Base-by-base conservation (phyloP, 2,113 vertebrate genomes). In the Aspiorhynchus laticeps region DNA sequence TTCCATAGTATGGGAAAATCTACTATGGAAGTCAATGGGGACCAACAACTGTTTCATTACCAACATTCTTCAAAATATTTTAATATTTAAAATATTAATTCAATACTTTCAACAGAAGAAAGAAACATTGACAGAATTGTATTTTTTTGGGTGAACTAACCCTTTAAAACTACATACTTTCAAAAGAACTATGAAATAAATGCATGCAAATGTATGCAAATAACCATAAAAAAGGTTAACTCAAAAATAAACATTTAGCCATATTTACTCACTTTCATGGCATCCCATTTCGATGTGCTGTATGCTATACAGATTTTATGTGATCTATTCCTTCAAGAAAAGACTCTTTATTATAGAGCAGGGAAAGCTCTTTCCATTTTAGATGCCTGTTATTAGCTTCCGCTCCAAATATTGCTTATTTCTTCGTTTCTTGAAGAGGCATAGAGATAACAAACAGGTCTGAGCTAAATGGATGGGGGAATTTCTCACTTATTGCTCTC, bases 401-500 rank as follows among this genome's bases (percentile, higher is more conserved):
- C 8, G 2, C 17, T 41, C 38, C 38, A 67, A 59, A 82, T 65
- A 67, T 46, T 82, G 80, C 15, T 31, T 41, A 65, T 82, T 65
- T 21, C 38, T 41, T 31, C 0, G 2, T 46, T 9, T 67, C 59
- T 46, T 65, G 38, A 82, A 43, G 38, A 63, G 59, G 56, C 59
- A 43, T 2, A 81, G 80, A 81, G 80, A 84, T 26, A 80, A 67
- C 59, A 65, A 63, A 80, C 26, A 43, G 38, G 51, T 84, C 67
- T n/a, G 73, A 84, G 46, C 41, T 48, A 80, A 87, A 84, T 63
- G 31, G 56, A 33, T 7, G 28, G 51, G 31, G n/a, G 11, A 83
- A 53, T 80, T 74, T 80, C 14, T 67, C 75, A 51, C 80, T 59
- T 63, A 67, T 74, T 79, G 87, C 81, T 79, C 84, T 80, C n/a